Conservation (phyloP, 1,140 invertebrate species). For the Diabrotica undecimpunctata region DNA sequence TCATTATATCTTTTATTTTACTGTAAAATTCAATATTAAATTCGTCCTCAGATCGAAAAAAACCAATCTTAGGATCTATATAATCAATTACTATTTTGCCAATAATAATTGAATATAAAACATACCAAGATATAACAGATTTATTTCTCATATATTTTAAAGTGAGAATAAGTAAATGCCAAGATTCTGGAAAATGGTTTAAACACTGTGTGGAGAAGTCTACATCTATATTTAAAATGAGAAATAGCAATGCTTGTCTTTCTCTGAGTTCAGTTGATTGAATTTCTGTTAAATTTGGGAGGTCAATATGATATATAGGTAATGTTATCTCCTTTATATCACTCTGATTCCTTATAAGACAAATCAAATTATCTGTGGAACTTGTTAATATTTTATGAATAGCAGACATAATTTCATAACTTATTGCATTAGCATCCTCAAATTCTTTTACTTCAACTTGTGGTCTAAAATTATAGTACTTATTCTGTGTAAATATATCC, state of each 20-base stretch:
- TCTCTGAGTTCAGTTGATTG: constrained; percentile 29
- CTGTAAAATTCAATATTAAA: constrained; percentile 31
- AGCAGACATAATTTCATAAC: constrained; percentile 62
- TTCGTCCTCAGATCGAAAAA: constrained; percentile 46
- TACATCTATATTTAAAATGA: constrained; percentile 48
- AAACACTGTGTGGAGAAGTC: constrained; percentile 44
- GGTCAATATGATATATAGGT: constrained; percentile 40
- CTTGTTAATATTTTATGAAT: constrained; percentile 57
- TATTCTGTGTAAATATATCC: constrained; percentile 61
- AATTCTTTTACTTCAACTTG: constrained; percentile 69
- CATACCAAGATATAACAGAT: constrained; percentile 49
- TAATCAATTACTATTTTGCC: constrained; percentile 58
- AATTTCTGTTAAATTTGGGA: constrained; percentile 48
- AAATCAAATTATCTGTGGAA: constrained; percentile 44
- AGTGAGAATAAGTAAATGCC: constrained; percentile 60
- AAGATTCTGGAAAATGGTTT: constrained; percentile 54
- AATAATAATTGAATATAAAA: constrained; percentile 61
- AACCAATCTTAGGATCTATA: constrained; percentile 59
- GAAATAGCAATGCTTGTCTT: constrained; percentile 48
- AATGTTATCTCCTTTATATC: constrained; percentile 38
- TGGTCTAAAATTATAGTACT: constrained; percentile 60
- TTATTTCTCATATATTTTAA: constrained; percentile 66
- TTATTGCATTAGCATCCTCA: constrained; percentile 56
- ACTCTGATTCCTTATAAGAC: constrained; percentile 44
- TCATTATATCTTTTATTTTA: constrained; percentile 20